phyloP scores from a whole-genome alignment of 2,888 invertebrate genomes.

The Sarcophaga caerulescens region DNA sequence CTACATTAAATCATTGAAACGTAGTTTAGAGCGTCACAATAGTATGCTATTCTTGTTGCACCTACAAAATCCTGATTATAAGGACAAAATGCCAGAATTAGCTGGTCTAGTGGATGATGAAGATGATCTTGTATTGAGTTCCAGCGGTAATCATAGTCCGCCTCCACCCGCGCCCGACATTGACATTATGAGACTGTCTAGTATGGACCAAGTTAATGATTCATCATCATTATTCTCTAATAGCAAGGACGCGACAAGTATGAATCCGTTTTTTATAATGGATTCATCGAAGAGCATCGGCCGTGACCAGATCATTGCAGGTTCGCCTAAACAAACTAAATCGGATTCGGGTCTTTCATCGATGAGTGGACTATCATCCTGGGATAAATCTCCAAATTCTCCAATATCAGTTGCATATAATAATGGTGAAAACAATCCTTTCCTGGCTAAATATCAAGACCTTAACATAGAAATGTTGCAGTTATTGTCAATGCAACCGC shows the following conservation, averaged over 20 bases:
- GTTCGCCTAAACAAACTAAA: constrained; percentile 82
- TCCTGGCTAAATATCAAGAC: constrained; percentile 68
- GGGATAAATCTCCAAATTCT: constrained; percentile 92
- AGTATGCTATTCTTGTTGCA: constrained; percentile 80
- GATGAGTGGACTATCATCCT: constrained; percentile 92
- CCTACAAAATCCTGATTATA: constrained; percentile 79
- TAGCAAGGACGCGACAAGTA: constrained; percentile 51
- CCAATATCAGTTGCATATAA: constrained; percentile 79
- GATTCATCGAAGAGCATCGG: constrained; percentile 23
- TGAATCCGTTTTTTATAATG: constrained; percentile 74
- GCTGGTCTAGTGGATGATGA: constrained; percentile 71
- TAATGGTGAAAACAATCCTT: constrained; percentile 62
- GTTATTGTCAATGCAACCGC: constrained; percentile 33
- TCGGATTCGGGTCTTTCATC: constrained; percentile 94
- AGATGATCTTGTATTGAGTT: constrained; percentile 40
- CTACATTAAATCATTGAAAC: constrained; percentile 79
- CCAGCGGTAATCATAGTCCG: constrained; percentile 84
- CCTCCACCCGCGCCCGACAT: constrained; percentile 91
- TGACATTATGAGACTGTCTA: constrained; percentile 3
- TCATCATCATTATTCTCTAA: constrained; percentile 17
- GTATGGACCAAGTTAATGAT: constrained; percentile 21
- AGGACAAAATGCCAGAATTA: constrained; percentile 70
- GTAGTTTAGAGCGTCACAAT: constrained; percentile 79
- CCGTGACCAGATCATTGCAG: constrained; percentile 1
- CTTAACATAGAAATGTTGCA: constrained; percentile 67